Evolutionary conservation across 2,113 vertebrate genomes (phyloP).

Genomic region (Tricholaema leucomelas): DNA sequence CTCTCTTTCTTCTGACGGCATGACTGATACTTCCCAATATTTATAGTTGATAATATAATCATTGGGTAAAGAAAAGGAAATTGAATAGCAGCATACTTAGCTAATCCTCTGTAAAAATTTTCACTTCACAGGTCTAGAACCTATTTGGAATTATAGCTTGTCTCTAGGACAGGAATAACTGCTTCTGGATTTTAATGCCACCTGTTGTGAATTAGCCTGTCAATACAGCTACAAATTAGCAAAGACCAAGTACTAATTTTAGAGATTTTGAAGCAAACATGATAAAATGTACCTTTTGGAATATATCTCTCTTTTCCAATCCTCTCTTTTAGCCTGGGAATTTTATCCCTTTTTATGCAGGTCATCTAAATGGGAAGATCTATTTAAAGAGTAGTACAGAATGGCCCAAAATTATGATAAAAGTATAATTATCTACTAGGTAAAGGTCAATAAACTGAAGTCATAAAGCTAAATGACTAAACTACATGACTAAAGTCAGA

Average conservation of each 20-base stretch:
- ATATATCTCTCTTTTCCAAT: not conserved
- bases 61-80: not conserved
- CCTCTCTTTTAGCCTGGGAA: not conserved
- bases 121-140: not conserved
- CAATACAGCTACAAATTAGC: not conserved
- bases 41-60: not conserved
- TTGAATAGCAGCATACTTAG: not conserved
- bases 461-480: not conserved
- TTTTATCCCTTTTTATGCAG: not conserved
- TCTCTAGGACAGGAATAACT: not conserved
- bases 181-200: not conserved
- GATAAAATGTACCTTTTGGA: not conserved
- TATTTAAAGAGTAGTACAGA: not conserved
- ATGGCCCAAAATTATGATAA: not conserved
- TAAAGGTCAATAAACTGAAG: not conserved
- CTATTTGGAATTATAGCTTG: not conserved
- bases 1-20: not conserved
- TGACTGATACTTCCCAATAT: not conserved
- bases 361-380: not conserved
- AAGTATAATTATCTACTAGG: not conserved
- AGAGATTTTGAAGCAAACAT: not conserved
- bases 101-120: not conserved
- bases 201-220: not conserved
- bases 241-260: not conserved
- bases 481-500: not conserved